Evolutionary conservation across 2,113 vertebrate species (phyloP), one percentile per base, ranked within the genome.

Genomic region (Sceloporus undulatus): DNA sequence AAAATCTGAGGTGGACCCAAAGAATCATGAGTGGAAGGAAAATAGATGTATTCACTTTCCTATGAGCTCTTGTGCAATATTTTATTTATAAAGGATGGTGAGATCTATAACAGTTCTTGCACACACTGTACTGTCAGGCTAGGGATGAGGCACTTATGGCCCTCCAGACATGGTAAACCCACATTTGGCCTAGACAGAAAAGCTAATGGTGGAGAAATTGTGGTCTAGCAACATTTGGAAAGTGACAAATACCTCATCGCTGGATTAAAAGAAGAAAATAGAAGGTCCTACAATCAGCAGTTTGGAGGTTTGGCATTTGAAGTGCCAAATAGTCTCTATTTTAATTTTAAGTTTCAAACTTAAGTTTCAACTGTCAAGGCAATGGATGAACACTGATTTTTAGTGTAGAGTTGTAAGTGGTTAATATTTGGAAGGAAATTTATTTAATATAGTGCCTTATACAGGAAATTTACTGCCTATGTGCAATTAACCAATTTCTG

Each of bases 381-480:
- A 27, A n/a, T 71, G 27, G 70, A 27, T n/a, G 10, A 21, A 34
- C 13, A 5, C 29, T 38, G 38, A 40, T 14, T 18, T 75, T 40
- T 75, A 40, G 38, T 40, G n/a, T 38, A 75, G 14, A 5, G 4
- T 34, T 81, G n/a, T 23, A 65, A 65, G 56, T 48, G 2, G 3
- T 81, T 1, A 25, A 25, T 23, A 82, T 82, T 9, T 82, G 34
- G 34, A 6, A 40, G 8, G 16, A 81, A 65, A 81, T 40, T 89
- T 79, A 27, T 18, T 75, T 88, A 93, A 91, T 89, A 74, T 14
- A 85, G 25, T 56, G 84, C 19, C 86, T 94, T n/a, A 82, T 84
- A 75, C n/a, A 91, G 68, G 4, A 82, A 91, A 79, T 92, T 85
- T 80, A 85, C 52, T 90, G 88, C 29, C 90, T 78, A 25, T 59